phyloP scores from a whole-genome alignment of 2,113 vertebrate genomes.

The Thryonomys swinderianus region DNA sequence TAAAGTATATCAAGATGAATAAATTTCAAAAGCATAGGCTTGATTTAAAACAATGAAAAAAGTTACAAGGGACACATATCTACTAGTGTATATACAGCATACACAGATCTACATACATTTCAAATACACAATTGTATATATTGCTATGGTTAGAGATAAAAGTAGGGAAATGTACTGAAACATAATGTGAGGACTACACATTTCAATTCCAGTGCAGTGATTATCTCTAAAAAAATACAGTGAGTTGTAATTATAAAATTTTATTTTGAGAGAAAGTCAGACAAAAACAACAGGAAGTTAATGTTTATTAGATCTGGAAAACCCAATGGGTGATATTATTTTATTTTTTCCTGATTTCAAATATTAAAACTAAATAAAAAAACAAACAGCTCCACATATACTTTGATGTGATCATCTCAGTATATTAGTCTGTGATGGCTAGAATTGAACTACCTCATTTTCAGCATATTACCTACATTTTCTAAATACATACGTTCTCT shows the following conservation, averaged over 20 bases:
- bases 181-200: not conserved
- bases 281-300: not conserved
- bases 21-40: conserved; percentile 31
- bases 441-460: not conserved
- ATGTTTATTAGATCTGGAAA: conserved; percentile 11
- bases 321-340: not conserved
- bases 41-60: not conserved
- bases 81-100: not conserved
- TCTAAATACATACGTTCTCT: not conserved
- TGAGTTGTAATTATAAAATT: conserved; percentile 15
- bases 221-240: not conserved
- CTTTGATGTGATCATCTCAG: not conserved
- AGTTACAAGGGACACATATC: not conserved
- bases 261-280: conserved; percentile 10
- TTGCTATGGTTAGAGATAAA: not conserved
- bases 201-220: not conserved
- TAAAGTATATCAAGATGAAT: not conserved
- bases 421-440: not conserved
- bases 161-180: not conserved
- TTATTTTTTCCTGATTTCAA: not conserved
- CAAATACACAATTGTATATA: not conserved
- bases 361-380: conserved; percentile 48
- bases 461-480: not conserved
- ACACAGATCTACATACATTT: not conserved
- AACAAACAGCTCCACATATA: not conserved